Conservation (phyloP, 2,113 vertebrate genomes). For the Gnathonemus longibarbis region DNA sequence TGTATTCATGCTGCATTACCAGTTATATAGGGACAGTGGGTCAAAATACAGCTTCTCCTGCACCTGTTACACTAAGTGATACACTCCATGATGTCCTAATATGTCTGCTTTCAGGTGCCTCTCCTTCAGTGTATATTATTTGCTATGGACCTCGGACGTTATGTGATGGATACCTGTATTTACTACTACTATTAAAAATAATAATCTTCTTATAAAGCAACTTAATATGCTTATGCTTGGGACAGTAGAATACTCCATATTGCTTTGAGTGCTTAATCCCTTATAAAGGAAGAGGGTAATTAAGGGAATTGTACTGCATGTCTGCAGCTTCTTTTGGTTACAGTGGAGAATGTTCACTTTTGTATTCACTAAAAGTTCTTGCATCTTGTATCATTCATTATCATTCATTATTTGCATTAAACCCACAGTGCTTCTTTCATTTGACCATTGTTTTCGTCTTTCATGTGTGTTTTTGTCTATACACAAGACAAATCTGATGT, state of each 20-base stretch:
- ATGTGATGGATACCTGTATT: background rate
- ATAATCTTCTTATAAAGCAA: background rate
- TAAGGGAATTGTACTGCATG: background rate
- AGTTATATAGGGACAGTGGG: background rate
- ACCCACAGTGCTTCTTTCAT: background rate
- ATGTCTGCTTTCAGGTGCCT: background rate
- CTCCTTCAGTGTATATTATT: background rate
- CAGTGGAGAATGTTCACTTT: background rate
- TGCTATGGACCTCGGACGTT: background rate
- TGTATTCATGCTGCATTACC: background rate
- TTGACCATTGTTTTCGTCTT: background rate
- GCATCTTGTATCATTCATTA: background rate
- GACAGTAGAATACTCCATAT: conserved; percentile 1
- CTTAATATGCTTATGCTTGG: background rate
- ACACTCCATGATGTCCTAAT: background rate
- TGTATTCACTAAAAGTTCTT: background rate
- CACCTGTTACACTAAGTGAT: background rate
- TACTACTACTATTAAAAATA: background rate
- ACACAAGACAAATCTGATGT: background rate
- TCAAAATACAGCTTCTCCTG: background rate
- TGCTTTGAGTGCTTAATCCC: background rate
- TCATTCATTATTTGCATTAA: background rate
- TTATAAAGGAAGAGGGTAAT: background rate
- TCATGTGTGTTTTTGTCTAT: background rate
- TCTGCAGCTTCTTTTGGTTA: background rate